These are phyloP conservation scores for Peromyscus leucopus DNA, from an alignment of 2,113 vertebrate species.

Conservation along the genomic window DNA sequence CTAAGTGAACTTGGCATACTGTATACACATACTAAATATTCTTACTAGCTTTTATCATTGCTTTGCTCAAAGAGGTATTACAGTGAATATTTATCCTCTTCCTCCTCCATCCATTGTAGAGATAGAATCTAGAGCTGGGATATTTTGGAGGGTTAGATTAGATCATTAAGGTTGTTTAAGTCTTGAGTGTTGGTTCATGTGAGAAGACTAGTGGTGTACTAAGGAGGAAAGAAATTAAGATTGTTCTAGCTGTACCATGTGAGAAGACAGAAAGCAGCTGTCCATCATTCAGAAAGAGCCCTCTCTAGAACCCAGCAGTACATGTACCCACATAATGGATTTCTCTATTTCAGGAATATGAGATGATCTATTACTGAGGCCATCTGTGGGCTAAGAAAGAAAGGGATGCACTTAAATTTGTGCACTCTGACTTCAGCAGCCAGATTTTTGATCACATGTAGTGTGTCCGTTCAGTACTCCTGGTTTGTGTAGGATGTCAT, in stretches of 20 bases:
- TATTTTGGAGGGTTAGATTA: constrained; percentile 1
- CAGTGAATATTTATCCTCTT: not conserved
- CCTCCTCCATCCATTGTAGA: not conserved
- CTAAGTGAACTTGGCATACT: not conserved
- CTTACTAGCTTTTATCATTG: constrained; percentile 25
- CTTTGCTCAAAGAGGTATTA: constrained; percentile 42
- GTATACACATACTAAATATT: constrained; percentile 23
- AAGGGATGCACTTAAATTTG: not conserved
- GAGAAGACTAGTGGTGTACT: not conserved
- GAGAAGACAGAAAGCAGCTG: not conserved
- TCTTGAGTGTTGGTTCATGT: not conserved
- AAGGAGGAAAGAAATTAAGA: not conserved
- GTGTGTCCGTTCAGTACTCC: not conserved
- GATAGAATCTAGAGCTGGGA: not conserved
- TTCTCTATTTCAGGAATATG: constrained; percentile 10
- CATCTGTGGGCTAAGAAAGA: constrained; percentile 9
- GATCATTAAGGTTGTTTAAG: not conserved
- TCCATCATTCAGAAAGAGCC: not conserved
- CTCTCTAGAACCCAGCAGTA: not conserved
- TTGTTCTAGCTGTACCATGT: not conserved
- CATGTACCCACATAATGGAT: not conserved
- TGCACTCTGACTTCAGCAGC: constrained; percentile 30
- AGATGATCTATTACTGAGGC: constrained; percentile 33
- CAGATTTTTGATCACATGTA: not conserved
- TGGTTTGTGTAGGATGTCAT: constrained; percentile 27